Conservation (phyloP, 2,113 vertebrate genomes). For the Acanthisitta chloris region DNA sequence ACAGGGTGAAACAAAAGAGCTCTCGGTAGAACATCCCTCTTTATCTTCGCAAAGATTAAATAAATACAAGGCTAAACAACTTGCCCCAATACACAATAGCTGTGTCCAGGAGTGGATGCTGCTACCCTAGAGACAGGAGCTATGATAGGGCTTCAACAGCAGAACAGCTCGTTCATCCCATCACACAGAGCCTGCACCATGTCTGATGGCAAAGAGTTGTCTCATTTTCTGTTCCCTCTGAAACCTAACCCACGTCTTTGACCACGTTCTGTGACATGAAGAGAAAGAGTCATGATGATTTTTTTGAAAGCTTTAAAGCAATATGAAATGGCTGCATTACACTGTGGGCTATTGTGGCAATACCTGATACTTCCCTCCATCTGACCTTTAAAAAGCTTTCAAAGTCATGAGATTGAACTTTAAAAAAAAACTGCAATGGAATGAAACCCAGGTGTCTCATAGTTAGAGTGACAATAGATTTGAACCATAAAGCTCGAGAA, state of each 20-base stretch:
- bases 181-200: background rate
- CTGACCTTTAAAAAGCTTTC: constrained; percentile 40
- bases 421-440: constrained; percentile 6
- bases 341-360: background rate
- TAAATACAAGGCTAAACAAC: background rate
- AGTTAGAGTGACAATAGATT: background rate
- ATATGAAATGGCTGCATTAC: background rate
- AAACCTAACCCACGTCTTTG: background rate
- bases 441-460: background rate
- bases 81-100: background rate
- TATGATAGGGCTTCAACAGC: background rate
- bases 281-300: background rate
- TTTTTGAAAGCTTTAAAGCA: background rate
- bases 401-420: background rate
- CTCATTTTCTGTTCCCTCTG: background rate
- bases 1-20: constrained; percentile 19
- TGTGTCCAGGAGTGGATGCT: background rate
- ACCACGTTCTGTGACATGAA: background rate
- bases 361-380: background rate
- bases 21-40: background rate
- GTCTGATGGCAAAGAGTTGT: background rate
- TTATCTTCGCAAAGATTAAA: constrained; percentile 18
- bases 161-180: background rate
- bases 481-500: background rate
- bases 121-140: background rate